A percentile compares a stretch with the other conserved stretches of the same genome.
Evolutionary conservation across 2,888 invertebrate genomes (phyloP).

Genomic region (Podotricha telesiphe): DNA sequence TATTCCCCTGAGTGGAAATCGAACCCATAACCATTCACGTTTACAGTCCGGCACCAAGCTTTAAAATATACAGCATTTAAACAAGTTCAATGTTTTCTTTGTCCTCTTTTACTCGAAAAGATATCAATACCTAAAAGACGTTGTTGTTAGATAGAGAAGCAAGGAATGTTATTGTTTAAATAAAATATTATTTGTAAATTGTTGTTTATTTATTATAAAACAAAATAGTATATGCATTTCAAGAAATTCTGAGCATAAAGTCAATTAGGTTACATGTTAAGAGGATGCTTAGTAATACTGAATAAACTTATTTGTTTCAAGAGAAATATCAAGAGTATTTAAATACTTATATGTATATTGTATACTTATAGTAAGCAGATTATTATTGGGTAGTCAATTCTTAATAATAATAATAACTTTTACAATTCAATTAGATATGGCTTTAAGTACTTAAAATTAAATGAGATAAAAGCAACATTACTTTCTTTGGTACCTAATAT

Average conservation of each 20-base stretch:
- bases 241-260: constrained; percentile 13
- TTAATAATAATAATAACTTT: background rate
- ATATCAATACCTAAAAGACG: no score
- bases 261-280: constrained; percentile 3
- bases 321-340: background rate
- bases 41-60: no score
- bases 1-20: no score
- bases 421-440: background rate
- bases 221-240: constrained; percentile 26
- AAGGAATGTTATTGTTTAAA: constrained; percentile 9
- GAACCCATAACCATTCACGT: no score
- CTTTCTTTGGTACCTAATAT: constrained; percentile 46
- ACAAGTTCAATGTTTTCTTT: no score
- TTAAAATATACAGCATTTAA: no score
- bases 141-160: no score
- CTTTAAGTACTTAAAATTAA: constrained; percentile 14
- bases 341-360: background rate
- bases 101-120: no score
- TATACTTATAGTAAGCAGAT: background rate
- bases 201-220: constrained; percentile 27
- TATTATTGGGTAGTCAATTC: background rate
- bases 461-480: constrained; percentile 30
- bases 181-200: constrained; percentile 21
- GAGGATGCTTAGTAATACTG: background rate
- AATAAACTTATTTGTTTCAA: background rate